phyloP scores from a whole-genome alignment of 2,888 invertebrate genomes.

The Parnassius glacialis region DNA sequence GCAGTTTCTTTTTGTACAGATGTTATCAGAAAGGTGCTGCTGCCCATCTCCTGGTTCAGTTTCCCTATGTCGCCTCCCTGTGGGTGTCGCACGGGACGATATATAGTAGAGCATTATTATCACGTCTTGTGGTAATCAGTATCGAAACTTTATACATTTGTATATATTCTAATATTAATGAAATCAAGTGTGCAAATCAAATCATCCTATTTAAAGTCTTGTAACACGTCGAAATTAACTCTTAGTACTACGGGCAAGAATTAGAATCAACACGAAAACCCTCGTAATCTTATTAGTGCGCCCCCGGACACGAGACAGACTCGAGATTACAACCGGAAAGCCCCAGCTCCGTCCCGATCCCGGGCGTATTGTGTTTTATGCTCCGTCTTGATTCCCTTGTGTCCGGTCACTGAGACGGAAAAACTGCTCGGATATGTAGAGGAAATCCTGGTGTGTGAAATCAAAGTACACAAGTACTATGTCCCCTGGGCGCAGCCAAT shows the following conservation, averaged over 20 bases:
- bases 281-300: conserved; percentile 13
- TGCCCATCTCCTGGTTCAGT: too few species aligned
- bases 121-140: too few species aligned
- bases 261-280: conserved; percentile 2
- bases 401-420: background rate
- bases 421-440: background rate
- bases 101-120: too few species aligned
- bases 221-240: background rate
- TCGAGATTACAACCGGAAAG: conserved; percentile 10
- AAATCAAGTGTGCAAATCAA: background rate
- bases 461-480: background rate
- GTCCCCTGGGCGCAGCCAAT: background rate
- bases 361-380: conserved; percentile 3
- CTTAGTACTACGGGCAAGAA: conserved; percentile 1
- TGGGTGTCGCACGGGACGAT: too few species aligned
- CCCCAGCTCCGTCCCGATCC: background rate
- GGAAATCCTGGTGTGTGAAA: background rate
- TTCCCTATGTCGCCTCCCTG: too few species aligned
- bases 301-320: conserved; percentile 5
- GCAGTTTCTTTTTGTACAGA: too few species aligned
- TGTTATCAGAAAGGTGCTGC: too few species aligned
- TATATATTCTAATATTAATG: too few species aligned
- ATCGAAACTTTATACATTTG: too few species aligned
- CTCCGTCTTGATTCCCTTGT: background rate
- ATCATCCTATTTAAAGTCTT: background rate